Base-by-base conservation (phyloP, 2,113 vertebrate genomes). In the Damaliscus lunatus region DNA sequence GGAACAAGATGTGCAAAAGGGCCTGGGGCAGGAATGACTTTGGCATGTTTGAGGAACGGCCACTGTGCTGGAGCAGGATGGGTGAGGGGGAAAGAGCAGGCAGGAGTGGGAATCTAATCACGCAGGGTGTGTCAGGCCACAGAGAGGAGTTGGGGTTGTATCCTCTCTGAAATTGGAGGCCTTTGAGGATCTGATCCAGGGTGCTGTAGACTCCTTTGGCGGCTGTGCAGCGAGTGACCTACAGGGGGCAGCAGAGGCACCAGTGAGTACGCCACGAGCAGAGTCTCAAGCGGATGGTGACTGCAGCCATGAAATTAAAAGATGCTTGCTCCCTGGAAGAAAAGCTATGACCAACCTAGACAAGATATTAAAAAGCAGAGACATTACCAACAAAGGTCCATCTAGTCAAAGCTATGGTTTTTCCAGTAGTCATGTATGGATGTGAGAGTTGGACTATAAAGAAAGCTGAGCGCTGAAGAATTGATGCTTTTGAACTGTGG, bases 221-320 rank as follows among this genome's bases (percentile, higher is more conserved):
- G 29, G 53, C 86, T 55, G 12, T 27, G 81, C 21, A 29, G 27
- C 10, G 23, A 83, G 55, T 2, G 36, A 16, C 64, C 52, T 33
- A 21, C 13, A 77, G 64, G 85, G 55, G 88, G 71, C 71, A 90
- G 86, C n/a, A 77, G 94, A 80, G 89, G 55, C 21, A 36, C n/a
- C 48, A 17, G 55, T 2, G 50, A 60, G 46, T 25, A 50, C 55
- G 57, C 25, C 5, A 8, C 0, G 27, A 23, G 27, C 33, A 59
- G 48, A 5, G 36, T 31, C 7, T 64, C 62, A 64, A 64, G 62
- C 19, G 33, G 33, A 64, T n/a, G 31, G 33, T 17, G 62, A n/a
- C 31, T 17, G 62, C 31, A 64, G 62, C 33, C 7, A 1, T 64
- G 33, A n/a, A 64, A n/a, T 64, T 64, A 64, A 64, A 64, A 64